A percentile compares a stretch with the other conserved stretches of the same genome.
These are phyloP conservation scores for Rotaria magnacalcarata DNA, from an alignment of 2,888 invertebrate genomes.

Conservation along the genomic window DNA sequence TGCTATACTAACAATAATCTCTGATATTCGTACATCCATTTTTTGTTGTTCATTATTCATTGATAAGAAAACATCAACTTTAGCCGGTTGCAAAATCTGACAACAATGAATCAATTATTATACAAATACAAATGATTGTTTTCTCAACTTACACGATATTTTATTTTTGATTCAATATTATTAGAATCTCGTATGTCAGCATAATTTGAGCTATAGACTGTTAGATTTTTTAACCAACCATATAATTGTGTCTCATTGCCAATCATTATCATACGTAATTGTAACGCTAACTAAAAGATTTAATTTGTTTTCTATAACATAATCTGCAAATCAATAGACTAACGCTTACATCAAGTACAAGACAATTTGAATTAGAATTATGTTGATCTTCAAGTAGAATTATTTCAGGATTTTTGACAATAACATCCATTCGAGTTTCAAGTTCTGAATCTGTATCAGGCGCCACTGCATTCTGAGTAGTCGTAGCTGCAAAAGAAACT, in stretches of 20 bases:
- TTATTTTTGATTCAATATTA: conserved; percentile 28
- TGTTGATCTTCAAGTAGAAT: conserved; percentile 77
- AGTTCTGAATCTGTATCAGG: conserved; percentile 46
- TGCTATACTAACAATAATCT: conserved; percentile 77
- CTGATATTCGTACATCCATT: conserved; percentile 73
- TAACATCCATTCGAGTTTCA: conserved; percentile 68
- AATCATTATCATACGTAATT: conserved; percentile 17
- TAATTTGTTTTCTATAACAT: too few species aligned
- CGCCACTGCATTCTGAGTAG: conserved; percentile 46
- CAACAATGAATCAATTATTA: conserved; percentile 63
- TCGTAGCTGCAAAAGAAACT: too few species aligned
- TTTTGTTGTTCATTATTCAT: conserved; percentile 69
- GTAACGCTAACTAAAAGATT: neutral
- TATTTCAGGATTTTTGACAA: conserved; percentile 78
- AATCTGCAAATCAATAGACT: too few species aligned
- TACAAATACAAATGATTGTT: too few species aligned
- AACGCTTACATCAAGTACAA: conserved; percentile 69
- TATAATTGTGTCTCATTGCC: conserved; percentile 40
- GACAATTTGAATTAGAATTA: conserved; percentile 69
- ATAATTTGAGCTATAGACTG: conserved; percentile 44
- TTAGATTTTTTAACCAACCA: conserved; percentile 38
- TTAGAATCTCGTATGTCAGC: conserved; percentile 17
- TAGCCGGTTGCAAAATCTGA: conserved; percentile 38
- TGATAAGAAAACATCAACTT: neutral
- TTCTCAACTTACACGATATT: conserved; percentile 55